Evolutionary conservation across 2,113 vertebrate species (phyloP).

Genomic region (Oenanthe oenanthe): DNA sequence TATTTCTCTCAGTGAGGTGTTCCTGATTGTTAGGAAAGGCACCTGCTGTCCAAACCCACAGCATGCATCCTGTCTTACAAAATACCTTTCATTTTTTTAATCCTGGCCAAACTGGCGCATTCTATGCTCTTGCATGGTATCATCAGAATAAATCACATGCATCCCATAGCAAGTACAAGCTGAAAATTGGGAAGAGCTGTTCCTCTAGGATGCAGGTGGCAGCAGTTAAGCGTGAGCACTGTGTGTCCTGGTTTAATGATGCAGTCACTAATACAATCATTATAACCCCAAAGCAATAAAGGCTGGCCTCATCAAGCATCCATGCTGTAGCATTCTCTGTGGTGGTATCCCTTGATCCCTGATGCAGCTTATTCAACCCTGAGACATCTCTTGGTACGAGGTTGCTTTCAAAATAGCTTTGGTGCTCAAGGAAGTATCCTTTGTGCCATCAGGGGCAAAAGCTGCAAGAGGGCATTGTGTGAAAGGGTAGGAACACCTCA

Average conservation of each 20-base stretch:
- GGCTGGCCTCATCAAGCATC: background rate
- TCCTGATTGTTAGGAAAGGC: background rate
- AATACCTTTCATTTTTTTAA: background rate
- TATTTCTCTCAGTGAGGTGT: background rate
- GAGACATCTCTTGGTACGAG: background rate
- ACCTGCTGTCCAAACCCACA: background rate
- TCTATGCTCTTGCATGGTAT: background rate
- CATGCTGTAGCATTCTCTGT: background rate
- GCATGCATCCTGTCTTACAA: background rate
- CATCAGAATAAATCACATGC: background rate
- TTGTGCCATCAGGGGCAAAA: background rate
- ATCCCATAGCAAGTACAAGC: background rate
- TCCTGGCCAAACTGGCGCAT: background rate
- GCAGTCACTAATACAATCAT: background rate
- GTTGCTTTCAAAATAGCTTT: background rate
- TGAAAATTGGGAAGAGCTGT: background rate
- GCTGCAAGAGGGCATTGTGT: background rate
- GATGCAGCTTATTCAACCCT: background rate
- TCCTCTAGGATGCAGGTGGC: conserved; percentile 1
- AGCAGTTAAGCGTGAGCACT: background rate
- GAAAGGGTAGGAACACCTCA: background rate
- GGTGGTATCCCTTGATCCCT: background rate
- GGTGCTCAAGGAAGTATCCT: background rate
- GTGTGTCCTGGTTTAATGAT: background rate
- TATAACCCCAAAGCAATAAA: background rate